phyloP scores from a whole-genome alignment of 2,797 vertebrate species.

The Odontamblyopus lacepedii region DNA sequence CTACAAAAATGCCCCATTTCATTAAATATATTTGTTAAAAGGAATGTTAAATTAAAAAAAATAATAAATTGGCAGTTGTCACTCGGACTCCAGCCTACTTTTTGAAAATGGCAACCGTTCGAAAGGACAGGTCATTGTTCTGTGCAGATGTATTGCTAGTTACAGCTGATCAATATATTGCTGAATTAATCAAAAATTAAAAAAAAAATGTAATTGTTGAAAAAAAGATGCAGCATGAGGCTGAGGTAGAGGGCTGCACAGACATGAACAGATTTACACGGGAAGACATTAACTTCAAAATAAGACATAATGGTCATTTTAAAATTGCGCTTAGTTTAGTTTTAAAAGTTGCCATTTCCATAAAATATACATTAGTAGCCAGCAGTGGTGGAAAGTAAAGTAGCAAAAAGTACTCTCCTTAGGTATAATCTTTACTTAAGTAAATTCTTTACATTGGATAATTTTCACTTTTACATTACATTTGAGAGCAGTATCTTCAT shows the following conservation, averaged over 20 bases:
- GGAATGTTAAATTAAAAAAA: conserved; percentile 5
- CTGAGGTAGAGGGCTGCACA: conserved; percentile 15
- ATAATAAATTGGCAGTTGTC: not conserved
- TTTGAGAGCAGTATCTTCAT: not conserved
- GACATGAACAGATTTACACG: not conserved
- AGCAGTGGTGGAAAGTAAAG: not conserved
- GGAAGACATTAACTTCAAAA: not conserved
- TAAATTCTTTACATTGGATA: too few relatives aligned
- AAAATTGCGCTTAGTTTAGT: too few relatives aligned
- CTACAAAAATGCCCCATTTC: not conserved
- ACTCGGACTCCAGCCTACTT: not conserved
- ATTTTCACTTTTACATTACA: not conserved
- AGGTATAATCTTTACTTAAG: too few relatives aligned
- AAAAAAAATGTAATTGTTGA: not conserved
- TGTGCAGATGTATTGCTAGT: conserved; percentile 3
- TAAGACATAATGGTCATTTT: not conserved
- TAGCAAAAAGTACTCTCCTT: not conserved
- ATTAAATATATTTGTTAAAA: not conserved
- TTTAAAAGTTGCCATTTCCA: not conserved
- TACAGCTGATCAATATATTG: not conserved
- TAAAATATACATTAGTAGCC: not conserved
- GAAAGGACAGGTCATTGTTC: not conserved
- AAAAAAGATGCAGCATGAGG: conserved; percentile 8
- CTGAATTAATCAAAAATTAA: not conserved
- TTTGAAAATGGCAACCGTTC: not conserved